Percentiles rank a stretch among this genome's conserved stretches.
Conservation (phyloP, 1,140 invertebrate species). For the Lethrus apterus region DNA sequence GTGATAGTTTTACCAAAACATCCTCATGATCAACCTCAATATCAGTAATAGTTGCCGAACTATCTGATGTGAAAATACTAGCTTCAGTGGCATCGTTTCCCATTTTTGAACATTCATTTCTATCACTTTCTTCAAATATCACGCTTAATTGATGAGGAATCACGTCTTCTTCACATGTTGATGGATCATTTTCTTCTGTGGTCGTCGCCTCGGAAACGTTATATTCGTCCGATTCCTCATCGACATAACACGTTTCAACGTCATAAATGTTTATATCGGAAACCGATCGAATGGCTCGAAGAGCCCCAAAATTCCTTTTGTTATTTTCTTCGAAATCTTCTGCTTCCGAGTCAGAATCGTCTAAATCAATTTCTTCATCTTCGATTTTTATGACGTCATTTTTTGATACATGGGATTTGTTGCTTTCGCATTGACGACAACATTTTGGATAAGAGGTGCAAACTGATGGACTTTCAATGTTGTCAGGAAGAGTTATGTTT, state of each 20-base stretch:
- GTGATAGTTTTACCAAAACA: no score
- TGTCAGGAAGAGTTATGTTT: no score
- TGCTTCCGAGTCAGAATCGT: slow-evolving; percentile 24
- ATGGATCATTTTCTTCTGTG: slow-evolving; percentile 27
- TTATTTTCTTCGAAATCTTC: slow-evolving; percentile 23
- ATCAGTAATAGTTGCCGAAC: slow-evolving; percentile 12
- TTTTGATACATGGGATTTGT: no score
- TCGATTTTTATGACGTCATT: no score
- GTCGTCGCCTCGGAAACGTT: slow-evolving; percentile 20
- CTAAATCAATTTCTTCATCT: slow-evolving; percentile 3
- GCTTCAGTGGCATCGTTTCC: slow-evolving; percentile 30
- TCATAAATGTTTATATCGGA: slow-evolving; percentile 44
- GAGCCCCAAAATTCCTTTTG: slow-evolving; percentile 20
- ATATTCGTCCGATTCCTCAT: slow-evolving; percentile 21
- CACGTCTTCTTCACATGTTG: slow-evolving; percentile 24
- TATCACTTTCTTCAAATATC: slow-evolving; percentile 50
- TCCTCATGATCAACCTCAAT: no score
- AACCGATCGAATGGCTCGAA: slow-evolving; percentile 46
- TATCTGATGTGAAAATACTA: slow-evolving; percentile 36
- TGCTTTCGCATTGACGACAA: no score
- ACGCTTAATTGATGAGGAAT: slow-evolving; percentile 46
- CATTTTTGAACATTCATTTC: slow-evolving; percentile 27
- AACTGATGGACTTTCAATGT: no score
- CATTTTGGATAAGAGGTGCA: no score
- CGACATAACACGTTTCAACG: slow-evolving; percentile 21